Evolutionary conservation across 1,140 invertebrate species (phyloP).

Genomic region (Drosophila quadrilineata): DNA sequence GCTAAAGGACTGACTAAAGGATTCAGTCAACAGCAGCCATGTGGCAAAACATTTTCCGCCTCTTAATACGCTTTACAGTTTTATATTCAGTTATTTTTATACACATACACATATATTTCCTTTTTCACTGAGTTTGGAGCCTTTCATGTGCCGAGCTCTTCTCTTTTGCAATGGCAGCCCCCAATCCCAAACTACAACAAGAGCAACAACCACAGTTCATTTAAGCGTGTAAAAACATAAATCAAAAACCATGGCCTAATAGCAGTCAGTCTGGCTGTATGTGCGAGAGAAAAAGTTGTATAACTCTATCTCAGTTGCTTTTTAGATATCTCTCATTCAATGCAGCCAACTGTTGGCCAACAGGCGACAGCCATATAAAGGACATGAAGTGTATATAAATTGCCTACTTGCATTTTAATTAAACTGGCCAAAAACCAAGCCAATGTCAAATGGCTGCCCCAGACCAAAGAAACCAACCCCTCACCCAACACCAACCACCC

Average conservation of each 20-base stretch:
- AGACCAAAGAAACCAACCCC: not conserved
- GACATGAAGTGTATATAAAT: slow-evolving; percentile 76
- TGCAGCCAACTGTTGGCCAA: slow-evolving; percentile 7
- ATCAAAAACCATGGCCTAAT: slow-evolving; percentile 74
- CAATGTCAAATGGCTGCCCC: slow-evolving; percentile 60
- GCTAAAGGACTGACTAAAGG: not conserved
- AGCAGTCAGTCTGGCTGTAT: slow-evolving; percentile 45
- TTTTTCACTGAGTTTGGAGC: slow-evolving; percentile 39
- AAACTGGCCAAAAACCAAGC: slow-evolving; percentile 72
- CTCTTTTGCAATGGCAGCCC: slow-evolving; percentile 49
- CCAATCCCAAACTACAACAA: not conserved
- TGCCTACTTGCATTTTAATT: slow-evolving; percentile 80
- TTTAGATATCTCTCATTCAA: not conserved
- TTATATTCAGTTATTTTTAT: slow-evolving; percentile 18
- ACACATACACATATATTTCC: not conserved
- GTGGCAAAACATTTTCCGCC: slow-evolving; percentile 54
- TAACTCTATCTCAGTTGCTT: not conserved
- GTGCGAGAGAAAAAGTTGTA: slow-evolving; percentile 12
- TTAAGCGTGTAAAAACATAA: slow-evolving; percentile 79
- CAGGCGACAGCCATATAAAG: slow-evolving; percentile 28
- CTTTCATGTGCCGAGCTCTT: slow-evolving; percentile 72
- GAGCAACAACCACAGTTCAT: slow-evolving; percentile 61
- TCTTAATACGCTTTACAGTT: slow-evolving; percentile 53
- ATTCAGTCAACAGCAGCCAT: slow-evolving; percentile 24
- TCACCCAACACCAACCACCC: no score